Evolutionary conservation across 2,113 vertebrate species (phyloP).

Genomic region (Micronycteris hirsuta): DNA sequence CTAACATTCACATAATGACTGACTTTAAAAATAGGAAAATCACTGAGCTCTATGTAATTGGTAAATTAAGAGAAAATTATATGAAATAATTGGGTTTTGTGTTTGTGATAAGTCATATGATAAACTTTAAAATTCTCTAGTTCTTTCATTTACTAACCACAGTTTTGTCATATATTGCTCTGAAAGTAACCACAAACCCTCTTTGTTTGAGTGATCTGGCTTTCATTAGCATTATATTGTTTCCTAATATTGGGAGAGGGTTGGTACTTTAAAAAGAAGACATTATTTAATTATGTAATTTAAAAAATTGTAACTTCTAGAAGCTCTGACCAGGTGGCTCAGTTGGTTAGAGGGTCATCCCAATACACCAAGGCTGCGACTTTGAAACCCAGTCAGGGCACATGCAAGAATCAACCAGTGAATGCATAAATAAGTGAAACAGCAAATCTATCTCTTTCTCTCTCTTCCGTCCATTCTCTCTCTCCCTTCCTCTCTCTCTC

Average conservation of each 20-base stretch:
- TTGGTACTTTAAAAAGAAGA: conserved; percentile 33
- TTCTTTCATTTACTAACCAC: neutral
- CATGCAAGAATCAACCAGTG: no score
- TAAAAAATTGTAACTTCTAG: neutral
- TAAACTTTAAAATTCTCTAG: conserved; percentile 13
- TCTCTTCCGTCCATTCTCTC: no score
- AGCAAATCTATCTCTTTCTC: no score
- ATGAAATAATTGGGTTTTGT: neutral
- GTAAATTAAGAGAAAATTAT: conserved; percentile 9
- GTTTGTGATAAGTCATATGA: neutral
- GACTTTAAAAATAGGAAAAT: neutral
- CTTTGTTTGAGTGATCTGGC: neutral
- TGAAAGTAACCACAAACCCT: neutral
- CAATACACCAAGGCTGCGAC: no score
- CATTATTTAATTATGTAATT: neutral
- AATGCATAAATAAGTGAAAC: no score
- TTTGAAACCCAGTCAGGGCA: no score
- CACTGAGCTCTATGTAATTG: neutral
- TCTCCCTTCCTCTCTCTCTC: no score
- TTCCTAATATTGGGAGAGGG: neutral
- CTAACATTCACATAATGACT: neutral
- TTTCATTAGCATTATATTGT: neutral
- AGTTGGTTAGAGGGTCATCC: neutral
- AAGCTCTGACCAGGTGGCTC: neutral
- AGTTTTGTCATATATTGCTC: neutral